Evolutionary conservation across 2,113 vertebrate species (phyloP).

Genomic region (Lasiurus cinereus): DNA sequence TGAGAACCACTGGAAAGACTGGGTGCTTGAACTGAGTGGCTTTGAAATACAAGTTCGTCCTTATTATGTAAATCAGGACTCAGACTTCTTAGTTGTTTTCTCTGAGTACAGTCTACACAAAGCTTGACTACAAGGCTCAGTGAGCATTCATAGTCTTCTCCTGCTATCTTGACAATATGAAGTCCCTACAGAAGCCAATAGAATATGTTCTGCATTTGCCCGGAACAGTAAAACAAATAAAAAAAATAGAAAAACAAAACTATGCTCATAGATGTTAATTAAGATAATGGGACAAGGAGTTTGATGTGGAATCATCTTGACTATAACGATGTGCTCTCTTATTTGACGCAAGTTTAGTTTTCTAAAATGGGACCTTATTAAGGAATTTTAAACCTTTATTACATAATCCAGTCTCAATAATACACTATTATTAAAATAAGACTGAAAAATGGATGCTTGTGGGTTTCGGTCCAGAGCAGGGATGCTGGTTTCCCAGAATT

Average conservation of each 20-base stretch:
- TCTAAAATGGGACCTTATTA: not conserved
- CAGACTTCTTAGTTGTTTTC: slow-evolving; percentile 82
- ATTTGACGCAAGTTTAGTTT: slow-evolving; percentile 41
- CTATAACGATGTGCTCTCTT: slow-evolving; percentile 20
- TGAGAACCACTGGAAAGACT: not conserved
- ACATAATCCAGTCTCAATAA: not conserved
- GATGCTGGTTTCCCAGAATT: not conserved
- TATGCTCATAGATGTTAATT: slow-evolving; percentile 66
- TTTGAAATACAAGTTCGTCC: slow-evolving; percentile 74
- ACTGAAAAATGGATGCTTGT: slow-evolving; percentile 11
- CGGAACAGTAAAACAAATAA: slow-evolving; percentile 39
- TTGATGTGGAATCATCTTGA: slow-evolving; percentile 38
- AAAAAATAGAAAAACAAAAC: slow-evolving; percentile 66
- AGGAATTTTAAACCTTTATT: slow-evolving; percentile 34
- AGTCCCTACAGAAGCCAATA: slow-evolving; percentile 81
- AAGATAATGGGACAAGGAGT: slow-evolving; percentile 59
- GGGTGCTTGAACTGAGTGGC: slow-evolving; percentile 65
- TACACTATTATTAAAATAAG: not conserved
- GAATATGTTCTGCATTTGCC: slow-evolving; percentile 80
- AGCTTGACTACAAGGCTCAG: slow-evolving; percentile 76
- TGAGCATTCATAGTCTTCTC: slow-evolving; percentile 80
- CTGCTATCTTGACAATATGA: slow-evolving; percentile 86
- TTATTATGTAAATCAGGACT: slow-evolving; percentile 76
- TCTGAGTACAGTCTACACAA: slow-evolving; percentile 80
- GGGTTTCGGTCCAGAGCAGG: not conserved